Percentiles rank a stretch among this genome's conserved stretches.
phyloP scores from a whole-genome alignment of 2,113 vertebrate genomes.

The Ibidorhyncha struthersii region DNA sequence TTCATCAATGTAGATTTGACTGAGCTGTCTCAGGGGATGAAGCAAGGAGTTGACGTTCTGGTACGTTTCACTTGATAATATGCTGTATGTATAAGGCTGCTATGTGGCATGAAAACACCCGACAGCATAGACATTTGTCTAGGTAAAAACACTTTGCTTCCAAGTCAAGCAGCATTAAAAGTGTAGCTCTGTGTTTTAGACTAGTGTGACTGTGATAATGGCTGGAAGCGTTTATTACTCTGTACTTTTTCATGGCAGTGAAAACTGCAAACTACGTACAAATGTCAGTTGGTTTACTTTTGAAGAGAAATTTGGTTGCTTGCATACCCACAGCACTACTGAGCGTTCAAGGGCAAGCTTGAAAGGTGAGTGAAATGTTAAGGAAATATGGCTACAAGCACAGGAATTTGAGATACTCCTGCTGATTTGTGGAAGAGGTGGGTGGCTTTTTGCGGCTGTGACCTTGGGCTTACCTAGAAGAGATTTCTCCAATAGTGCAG shows the following conservation, averaged over 20 bases:
- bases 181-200: neutral
- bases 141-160: neutral
- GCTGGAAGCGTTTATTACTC: neutral
- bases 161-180: neutral
- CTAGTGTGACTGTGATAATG: neutral
- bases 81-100: neutral
- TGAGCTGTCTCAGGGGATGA: conserved; percentile 25
- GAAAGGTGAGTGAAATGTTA: neutral
- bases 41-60: conserved; percentile 24
- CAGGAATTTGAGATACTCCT: neutral
- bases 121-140: neutral
- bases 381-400: neutral
- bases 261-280: neutral
- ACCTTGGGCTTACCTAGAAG: neutral
- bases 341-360: neutral
- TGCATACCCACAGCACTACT: neutral
- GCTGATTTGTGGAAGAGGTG: neutral
- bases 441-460: neutral
- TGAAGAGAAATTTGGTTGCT: neutral
- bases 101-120: neutral
- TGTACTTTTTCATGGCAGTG: neutral
- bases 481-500: neutral
- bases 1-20: conserved; percentile 20
- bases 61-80: conserved; percentile 3
- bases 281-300: neutral